These are phyloP conservation scores for Rhinophrynus dorsalis DNA, from an alignment of 2,797 vertebrate species.

Conservation along the genomic window DNA sequence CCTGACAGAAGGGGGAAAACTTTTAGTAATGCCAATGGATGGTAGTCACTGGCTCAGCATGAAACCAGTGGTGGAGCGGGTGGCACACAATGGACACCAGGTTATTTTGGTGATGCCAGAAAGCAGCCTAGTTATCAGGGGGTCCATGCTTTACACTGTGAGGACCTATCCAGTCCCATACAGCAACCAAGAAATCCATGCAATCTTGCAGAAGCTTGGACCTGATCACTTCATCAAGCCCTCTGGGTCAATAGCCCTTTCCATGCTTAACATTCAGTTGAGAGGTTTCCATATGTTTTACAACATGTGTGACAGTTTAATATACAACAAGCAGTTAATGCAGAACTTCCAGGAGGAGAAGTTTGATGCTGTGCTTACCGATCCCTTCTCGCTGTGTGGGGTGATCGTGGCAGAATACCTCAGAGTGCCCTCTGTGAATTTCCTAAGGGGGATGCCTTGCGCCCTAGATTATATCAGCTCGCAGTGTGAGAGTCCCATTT, in stretches of 20 bases:
- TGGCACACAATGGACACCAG: slow-evolving; percentile 74
- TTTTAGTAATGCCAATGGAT: slow-evolving; percentile 80
- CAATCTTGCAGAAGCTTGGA: not conserved
- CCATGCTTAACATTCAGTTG: rapidly evolving
- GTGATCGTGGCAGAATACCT: slow-evolving; percentile 62
- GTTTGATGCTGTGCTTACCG: slow-evolving; percentile 61
- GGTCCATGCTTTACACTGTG: slow-evolving; percentile 59
- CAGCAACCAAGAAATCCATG: slow-evolving; percentile 52
- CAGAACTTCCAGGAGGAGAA: slow-evolving; percentile 38
- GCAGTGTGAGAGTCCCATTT: slow-evolving; percentile 57
- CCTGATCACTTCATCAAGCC: slow-evolving; percentile 37
- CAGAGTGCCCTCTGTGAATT: slow-evolving; percentile 56
- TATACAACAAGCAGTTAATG: slow-evolving; percentile 53
- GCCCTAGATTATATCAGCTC: slow-evolving; percentile 47
- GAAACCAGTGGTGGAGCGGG: slow-evolving; percentile 66
- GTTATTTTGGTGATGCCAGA: slow-evolving; percentile 77
- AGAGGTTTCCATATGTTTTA: slow-evolving; percentile 50
- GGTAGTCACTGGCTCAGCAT: slow-evolving; percentile 86
- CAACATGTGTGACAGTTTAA: slow-evolving; percentile 47
- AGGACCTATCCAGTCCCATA: slow-evolving; percentile 64
- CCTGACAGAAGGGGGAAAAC: slow-evolving; percentile 54
- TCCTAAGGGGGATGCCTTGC: slow-evolving; percentile 53
- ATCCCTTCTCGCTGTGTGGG: slow-evolving; percentile 56
- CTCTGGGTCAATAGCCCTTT: slow-evolving; percentile 7
- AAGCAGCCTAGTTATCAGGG: slow-evolving; percentile 61